A percentile compares a stretch with the other conserved stretches of the same genome.
These are phyloP conservation scores for Phortica variegata DNA, from an alignment of 1,140 invertebrate species.

Conservation along the genomic window DNA sequence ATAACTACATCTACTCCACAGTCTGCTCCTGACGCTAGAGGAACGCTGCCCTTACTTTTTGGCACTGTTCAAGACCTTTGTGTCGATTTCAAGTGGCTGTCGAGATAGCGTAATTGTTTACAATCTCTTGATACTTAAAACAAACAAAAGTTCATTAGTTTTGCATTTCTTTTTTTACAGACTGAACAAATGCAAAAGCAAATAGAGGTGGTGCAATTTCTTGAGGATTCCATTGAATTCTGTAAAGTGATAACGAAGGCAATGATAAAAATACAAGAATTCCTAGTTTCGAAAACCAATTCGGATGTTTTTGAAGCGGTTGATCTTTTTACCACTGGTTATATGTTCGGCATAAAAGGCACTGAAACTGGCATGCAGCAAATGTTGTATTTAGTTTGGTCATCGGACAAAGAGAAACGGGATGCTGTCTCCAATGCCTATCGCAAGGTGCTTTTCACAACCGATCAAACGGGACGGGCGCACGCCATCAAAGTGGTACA, in stretches of 20 bases:
- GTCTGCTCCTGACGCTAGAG: slow-evolving; percentile 28
- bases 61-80: slow-evolving; percentile 41
- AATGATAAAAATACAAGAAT: slow-evolving; percentile 69
- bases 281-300: slow-evolving; percentile 73
- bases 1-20: too few relatives aligned
- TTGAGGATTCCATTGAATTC: slow-evolving; percentile 69
- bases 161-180: slow-evolving; percentile 12
- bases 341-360: slow-evolving; percentile 74
- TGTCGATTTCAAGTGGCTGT: slow-evolving; percentile 34
- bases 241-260: slow-evolving; percentile 67
- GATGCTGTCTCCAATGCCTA: slow-evolving; percentile 63
- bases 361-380: slow-evolving; percentile 70
- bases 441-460: slow-evolving; percentile 49
- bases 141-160: not conserved
- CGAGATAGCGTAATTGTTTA: slow-evolving; percentile 35
- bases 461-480: slow-evolving; percentile 43
- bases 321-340: slow-evolving; percentile 78
- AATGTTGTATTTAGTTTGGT: slow-evolving; percentile 77
- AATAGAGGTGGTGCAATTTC: slow-evolving; percentile 60
- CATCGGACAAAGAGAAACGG: slow-evolving; percentile 61
- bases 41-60: slow-evolving; percentile 42
- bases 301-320: slow-evolving; percentile 82
- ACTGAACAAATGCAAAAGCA: slow-evolving; percentile 57
- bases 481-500: slow-evolving; percentile 62
- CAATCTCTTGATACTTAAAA: not conserved